Evolutionary conservation across 2,888 invertebrate genomes (phyloP).

Genomic region (Cordilura impudica): DNA sequence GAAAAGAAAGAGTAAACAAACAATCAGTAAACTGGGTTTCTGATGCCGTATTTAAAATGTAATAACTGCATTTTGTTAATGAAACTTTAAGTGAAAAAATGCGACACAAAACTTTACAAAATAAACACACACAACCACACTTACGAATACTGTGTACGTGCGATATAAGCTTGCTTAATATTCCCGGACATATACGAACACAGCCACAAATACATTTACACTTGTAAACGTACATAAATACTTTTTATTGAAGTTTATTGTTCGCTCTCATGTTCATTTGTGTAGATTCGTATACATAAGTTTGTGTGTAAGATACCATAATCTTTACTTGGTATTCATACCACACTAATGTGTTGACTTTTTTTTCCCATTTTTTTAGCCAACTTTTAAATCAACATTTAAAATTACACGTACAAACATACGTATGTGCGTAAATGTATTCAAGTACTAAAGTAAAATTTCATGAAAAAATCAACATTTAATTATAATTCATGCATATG

Average conservation of each 20-base stretch:
- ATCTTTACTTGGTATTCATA: conserved; percentile 44
- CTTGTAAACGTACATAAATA: neutral
- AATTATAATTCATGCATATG: conserved; percentile 52
- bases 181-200: neutral
- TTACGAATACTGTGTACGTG: neutral
- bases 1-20: conserved; percentile 41
- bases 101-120: conserved; percentile 34
- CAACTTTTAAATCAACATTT: conserved; percentile 42
- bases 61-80: conserved; percentile 47
- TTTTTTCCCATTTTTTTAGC: conserved; percentile 9
- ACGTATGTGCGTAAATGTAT: conserved; percentile 25
- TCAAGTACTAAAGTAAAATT: conserved; percentile 36
- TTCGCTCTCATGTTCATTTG: conserved; percentile 18
- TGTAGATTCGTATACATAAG: neutral
- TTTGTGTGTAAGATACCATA: neutral
- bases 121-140: neutral
- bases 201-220: too few relatives aligned
- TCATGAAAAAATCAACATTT: conserved; percentile 49
- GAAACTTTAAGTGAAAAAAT: conserved; percentile 46
- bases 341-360: conserved; percentile 24
- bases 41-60: conserved; percentile 31
- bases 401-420: neutral
- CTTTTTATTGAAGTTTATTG: conserved; percentile 13
- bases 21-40: conserved; percentile 32
- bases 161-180: neutral